Conservation (phyloP, 2,888 invertebrate genomes). For the Campoletis raptor region DNA sequence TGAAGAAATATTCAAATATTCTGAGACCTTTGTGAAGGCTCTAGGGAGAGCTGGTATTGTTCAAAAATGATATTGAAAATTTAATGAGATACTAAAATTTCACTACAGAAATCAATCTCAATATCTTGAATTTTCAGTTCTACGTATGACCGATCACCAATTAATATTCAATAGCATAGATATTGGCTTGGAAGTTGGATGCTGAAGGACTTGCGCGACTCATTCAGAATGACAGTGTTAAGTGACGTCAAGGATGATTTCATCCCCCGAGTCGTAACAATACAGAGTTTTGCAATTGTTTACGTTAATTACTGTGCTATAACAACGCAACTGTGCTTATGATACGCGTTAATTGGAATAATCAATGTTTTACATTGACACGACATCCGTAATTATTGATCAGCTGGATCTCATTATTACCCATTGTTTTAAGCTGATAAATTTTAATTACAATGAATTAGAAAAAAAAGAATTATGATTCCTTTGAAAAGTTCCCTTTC, state of each 20-base stretch:
- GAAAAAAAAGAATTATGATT: too few species aligned
- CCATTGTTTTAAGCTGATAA: neutral
- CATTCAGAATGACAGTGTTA: neutral
- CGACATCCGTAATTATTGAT: too few species aligned
- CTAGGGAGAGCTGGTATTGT: neutral
- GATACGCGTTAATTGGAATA: neutral
- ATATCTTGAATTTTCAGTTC: neutral
- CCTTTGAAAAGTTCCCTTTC: too few species aligned
- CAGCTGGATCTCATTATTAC: neutral
- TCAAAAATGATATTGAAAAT: neutral
- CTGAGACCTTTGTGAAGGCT: neutral
- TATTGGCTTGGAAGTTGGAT: neutral
- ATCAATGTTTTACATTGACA: neutral
- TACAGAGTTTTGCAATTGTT: neutral
- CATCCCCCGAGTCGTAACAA: neutral
- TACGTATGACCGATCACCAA: neutral
- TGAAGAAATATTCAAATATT: neutral
- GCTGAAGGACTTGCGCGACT: neutral
- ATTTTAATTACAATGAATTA: neutral
- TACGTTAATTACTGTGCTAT: neutral
- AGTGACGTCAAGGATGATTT: neutral
- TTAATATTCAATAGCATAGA: neutral
- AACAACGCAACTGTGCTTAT: neutral
- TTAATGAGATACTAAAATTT: neutral
- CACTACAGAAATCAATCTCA: neutral